Conservation (phyloP, 2,888 invertebrate species). For the Enoplolaimus lenunculus region DNA sequence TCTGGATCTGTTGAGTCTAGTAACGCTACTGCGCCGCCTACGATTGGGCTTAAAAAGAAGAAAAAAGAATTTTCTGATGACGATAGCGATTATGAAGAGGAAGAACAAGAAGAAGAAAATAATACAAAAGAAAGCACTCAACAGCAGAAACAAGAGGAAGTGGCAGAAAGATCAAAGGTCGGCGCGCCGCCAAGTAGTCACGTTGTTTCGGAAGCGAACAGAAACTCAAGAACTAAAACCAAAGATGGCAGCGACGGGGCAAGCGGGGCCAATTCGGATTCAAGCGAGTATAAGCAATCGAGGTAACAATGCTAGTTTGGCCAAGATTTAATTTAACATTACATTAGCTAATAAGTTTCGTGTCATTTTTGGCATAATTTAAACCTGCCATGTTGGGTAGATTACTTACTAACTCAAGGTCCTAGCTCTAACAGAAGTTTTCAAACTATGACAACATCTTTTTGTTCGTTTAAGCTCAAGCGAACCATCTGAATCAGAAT, state of each 20-base stretch:
- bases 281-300: not conserved
- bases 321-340: no score
- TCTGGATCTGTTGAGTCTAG: no score
- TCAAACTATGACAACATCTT: no score
- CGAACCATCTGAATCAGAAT: not conserved
- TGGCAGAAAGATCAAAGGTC: not conserved
- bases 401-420: no score
- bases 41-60: no score
- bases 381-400: no score
- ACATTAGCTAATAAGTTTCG: no score
- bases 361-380: no score
- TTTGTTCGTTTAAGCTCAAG: no score
- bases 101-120: not conserved
- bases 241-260: not conserved
- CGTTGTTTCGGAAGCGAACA: not conserved
- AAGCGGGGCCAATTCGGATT: slow-evolving; percentile 2
- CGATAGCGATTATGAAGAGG: not conserved
- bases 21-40: no score
- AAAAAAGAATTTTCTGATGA: no score
- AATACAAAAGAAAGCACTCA: not conserved
- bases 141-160: not conserved
- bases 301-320: not conserved
- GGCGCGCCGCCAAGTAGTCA: not conserved
- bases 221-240: not conserved
- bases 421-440: no score